Base-by-base conservation (phyloP, 2,797 vertebrate genomes). In the Siniperca obscura region DNA sequence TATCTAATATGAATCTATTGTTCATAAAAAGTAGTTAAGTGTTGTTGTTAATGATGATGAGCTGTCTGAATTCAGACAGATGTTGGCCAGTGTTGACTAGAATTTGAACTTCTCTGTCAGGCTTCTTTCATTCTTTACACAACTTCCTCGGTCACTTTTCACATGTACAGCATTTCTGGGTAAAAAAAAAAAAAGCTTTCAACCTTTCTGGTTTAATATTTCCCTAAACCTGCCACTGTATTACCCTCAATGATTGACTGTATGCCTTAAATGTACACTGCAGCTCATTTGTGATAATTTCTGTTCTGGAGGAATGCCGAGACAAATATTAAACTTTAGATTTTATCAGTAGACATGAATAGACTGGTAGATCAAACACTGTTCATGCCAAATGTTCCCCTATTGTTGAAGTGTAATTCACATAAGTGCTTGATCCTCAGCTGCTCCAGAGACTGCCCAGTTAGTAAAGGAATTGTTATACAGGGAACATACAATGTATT, bases 261-360 rank as follows among this genome's bases (percentile, higher is more conserved):
- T 17, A 25, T 69, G 30, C 38, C 60, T 17, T 67, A 14, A 72
- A 73, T 38, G 56, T 38, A 14, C 30, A 50, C 53, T 64, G 12
- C n/a, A 46, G 53, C 60, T 81, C 53, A 5, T 53, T 73, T 52
- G 27, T 71, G 27, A 22, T 64, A 7, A 70, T 82, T 60, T 48
- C 65, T 75, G 52, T 52, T 72, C 60, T 69, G 22, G 59, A 70
- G 0, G 13, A 60, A 70, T 19, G 64, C 17, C 11, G 21, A 64
- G 42, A 38, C 60, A 56, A 40, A 72, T 75, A 42, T 53, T 36
- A 16, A 56, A 48, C 30, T 70, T 59, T n/a, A 68, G 30, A 76
- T 79, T 64, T 78, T n/a, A 64, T 68, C 27, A 62, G 52, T 50
- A 50, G 34, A 59, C 76, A 27, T 65, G 74, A 79, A 66, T 57